These are phyloP conservation scores for Orchesella cincta DNA, from an alignment of 1,140 invertebrate genomes.

Conservation along the genomic window DNA sequence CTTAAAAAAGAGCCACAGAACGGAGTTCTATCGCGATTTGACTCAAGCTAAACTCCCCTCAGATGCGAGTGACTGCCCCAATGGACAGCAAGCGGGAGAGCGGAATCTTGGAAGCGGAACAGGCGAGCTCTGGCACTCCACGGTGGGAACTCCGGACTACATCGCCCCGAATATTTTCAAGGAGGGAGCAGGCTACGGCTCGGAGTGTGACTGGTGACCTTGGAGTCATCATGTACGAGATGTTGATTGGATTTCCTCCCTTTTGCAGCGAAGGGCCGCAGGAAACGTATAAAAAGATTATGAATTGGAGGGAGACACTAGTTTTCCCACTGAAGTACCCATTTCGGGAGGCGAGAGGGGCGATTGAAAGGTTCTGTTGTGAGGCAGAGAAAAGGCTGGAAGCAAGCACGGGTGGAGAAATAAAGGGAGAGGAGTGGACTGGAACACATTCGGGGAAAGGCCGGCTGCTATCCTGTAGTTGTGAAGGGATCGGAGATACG, in stretches of 20 bases:
- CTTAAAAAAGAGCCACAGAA: constrained; percentile 97
- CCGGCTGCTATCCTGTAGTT: constrained; percentile 97
- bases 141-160: constrained; percentile 99
- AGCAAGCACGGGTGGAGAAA: constrained; percentile 85
- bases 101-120: constrained; percentile 98
- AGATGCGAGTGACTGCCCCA: constrained; percentile 67
- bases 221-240: constrained; percentile 99
- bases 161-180: constrained; percentile 96
- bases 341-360: constrained; percentile 88
- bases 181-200: constrained; percentile 96
- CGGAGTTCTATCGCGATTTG: constrained; percentile 99
- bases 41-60: too few relatives aligned
- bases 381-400: constrained; percentile 88
- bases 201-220: constrained; percentile 98
- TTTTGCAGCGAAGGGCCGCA: constrained; percentile 99
- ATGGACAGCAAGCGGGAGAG: constrained; percentile 94
- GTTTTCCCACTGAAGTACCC: constrained; percentile 98
- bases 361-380: constrained; percentile 83
- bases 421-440: constrained; percentile 86
- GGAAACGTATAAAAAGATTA: constrained; percentile 99
- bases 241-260: constrained; percentile 98
- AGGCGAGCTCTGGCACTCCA: constrained; percentile 90
- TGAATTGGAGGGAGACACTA: constrained; percentile 98
- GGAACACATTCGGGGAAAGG: constrained; percentile 93
- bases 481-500: constrained; percentile 76